Evolutionary conservation across 2,797 vertebrate genomes (phyloP), one percentile per base, ranked within the genome.

Genomic region (Emydoidea blandingii): DNA sequence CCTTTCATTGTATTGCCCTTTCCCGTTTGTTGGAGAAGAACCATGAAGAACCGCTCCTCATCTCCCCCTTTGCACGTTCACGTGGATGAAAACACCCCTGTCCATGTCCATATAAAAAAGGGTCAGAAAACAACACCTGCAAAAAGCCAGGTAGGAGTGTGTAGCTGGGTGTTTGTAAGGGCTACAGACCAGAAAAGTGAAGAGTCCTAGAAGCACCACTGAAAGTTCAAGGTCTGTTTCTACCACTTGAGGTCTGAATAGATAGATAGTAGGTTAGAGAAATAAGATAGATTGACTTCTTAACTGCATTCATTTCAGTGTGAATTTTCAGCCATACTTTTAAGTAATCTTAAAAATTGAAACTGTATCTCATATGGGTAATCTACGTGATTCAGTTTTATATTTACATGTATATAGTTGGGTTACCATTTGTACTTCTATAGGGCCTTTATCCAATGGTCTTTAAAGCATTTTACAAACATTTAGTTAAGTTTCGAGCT

Each of bases 1-100:
- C 78, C 89, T 93, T 97, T 98, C 95, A 92, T 68, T 98, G 85
- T 97, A 94, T 98, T 98, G 87, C 91, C 97, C 96, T 95, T 91
- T 97, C 91, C 86, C 2, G 1, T 96, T 92, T 95, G 97, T 95
- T 98, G 98, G 98, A 99, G 98, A 98, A 99, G 98, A 98, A 96
- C 97, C 83, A 99, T 98, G 98, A 99, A 98, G 98, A 98, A 98
- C 91, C 98, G 98, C 44, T 99, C 99, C 79, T 98, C 98, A 89
- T 99, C 99, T 81, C 99, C 99, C 96, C 99, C 99, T 5, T 98
- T 99, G 96, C 99, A 99, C 78, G 99, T 99, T 96, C 99, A 99
- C 12, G 98, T 99, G 94, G 98, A 98, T 93, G 99, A 99, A 79
- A 98, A 97, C 95, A 99, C 98, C 59, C 99, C 99, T 19, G 98